These are phyloP conservation scores for Tenebrosternarchus preto DNA, from an alignment of 2,113 vertebrate species.

Conservation along the genomic window DNA sequence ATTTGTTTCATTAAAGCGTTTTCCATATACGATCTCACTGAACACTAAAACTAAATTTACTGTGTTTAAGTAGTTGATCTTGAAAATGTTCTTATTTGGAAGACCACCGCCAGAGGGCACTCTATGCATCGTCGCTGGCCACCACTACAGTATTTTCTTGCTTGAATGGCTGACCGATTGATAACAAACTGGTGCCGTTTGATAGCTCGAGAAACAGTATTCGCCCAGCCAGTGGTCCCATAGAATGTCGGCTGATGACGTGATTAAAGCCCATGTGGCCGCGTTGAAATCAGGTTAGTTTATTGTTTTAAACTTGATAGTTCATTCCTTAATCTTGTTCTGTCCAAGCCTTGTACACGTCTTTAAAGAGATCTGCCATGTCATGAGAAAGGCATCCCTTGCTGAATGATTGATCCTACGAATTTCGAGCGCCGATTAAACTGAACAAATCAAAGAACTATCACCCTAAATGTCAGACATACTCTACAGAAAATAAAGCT, in stretches of 20 bases:
- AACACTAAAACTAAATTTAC: too few species aligned
- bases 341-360: neutral
- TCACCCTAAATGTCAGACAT: too few species aligned
- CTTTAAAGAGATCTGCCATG: neutral
- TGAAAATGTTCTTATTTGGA: neutral
- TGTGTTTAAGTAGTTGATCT: neutral
- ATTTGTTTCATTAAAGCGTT: neutral
- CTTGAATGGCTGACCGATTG: constrained; percentile 49
- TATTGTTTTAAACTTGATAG: neutral
- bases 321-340: neutral
- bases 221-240: constrained; percentile 85
- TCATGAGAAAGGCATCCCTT: neutral
- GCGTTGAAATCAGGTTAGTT: constrained; percentile 76
- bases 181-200: neutral
- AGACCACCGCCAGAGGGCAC: constrained; percentile 9
- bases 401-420: neutral
- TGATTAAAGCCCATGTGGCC: constrained; percentile 74
- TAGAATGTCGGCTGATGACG: constrained; percentile 77
- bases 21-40: too few species aligned
- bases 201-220: constrained; percentile 80
- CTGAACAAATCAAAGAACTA: too few species aligned
- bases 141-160: neutral
- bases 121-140: neutral
- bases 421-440: neutral
- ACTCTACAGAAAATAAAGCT: too few species aligned